Conservation (phyloP, 2,888 invertebrate species). For the Bruchidius siliquastri region DNA sequence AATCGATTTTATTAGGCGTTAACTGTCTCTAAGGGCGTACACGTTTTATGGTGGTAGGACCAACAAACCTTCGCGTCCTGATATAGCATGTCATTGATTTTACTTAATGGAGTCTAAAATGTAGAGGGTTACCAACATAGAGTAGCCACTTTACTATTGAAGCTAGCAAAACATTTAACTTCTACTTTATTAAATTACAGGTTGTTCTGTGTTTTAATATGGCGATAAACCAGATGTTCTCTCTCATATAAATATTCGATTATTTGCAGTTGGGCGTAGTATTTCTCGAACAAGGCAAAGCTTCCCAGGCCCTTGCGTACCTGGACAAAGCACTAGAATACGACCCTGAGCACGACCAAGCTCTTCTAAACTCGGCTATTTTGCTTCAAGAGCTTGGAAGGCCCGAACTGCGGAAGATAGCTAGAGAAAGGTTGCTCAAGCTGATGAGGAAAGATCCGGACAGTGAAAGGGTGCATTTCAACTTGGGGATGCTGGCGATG, state of each 20-base stretch:
- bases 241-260: too few species aligned
- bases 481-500: constrained; percentile 92
- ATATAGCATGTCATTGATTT: too few species aligned
- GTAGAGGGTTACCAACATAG: neutral
- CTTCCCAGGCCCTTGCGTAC: constrained; percentile 84
- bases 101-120: neutral
- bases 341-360: constrained; percentile 93
- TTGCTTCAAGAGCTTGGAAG: constrained; percentile 86
- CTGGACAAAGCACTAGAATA: constrained; percentile 88
- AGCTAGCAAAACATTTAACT: too few species aligned
- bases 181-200: too few species aligned
- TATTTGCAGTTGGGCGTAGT: constrained; percentile 80
- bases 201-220: too few species aligned
- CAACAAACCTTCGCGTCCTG: too few species aligned
- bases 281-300: constrained; percentile 86
- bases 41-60: neutral
- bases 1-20: neutral
- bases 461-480: constrained; percentile 91
- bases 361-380: constrained; percentile 91
- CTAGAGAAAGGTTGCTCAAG: constrained; percentile 74
- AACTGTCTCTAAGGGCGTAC: neutral
- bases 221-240: too few species aligned
- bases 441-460: constrained; percentile 70
- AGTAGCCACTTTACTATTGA: neutral
- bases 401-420: constrained; percentile 72